Evolutionary conservation across 2,888 invertebrate species (phyloP).

Genomic region (Pediacus dermestoides): DNA sequence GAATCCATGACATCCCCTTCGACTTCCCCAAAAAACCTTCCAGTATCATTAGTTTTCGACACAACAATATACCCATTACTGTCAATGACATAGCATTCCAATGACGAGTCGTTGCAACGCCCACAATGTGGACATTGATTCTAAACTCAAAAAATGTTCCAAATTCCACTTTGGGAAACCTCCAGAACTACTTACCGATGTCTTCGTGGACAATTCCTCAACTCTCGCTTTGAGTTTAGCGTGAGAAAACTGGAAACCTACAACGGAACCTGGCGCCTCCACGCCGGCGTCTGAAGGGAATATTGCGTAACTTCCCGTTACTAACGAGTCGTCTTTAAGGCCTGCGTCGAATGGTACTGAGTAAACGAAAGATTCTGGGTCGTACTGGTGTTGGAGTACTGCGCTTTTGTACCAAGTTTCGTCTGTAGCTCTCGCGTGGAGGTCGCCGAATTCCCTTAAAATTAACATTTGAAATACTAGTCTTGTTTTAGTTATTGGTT

Average conservation of each 20-base stretch:
- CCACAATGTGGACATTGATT: constrained; percentile 53
- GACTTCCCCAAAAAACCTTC: constrained; percentile 82
- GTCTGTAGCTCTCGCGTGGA: constrained; percentile 73
- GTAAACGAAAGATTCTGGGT: constrained; percentile 73
- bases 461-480: constrained; percentile 2
- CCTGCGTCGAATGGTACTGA: constrained; percentile 63
- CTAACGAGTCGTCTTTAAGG: constrained; percentile 55
- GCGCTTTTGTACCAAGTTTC: constrained; percentile 91
- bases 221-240: constrained; percentile 66
- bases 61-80: constrained; percentile 85
- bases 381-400: constrained; percentile 76
- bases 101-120: constrained; percentile 57
- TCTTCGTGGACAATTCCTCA: constrained; percentile 61
- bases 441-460: constrained; percentile 69
- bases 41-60: constrained; percentile 65
- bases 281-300: constrained; percentile 73
- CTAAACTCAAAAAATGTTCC: constrained; percentile 28
- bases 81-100: constrained; percentile 86
- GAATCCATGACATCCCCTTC: constrained; percentile 74
- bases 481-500: constrained; percentile 9
- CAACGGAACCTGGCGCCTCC: constrained; percentile 82
- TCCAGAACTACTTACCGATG: constrained; percentile 42
- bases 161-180: not conserved
- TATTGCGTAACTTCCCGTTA: constrained; percentile 81
- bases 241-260: constrained; percentile 82